phyloP scores from a whole-genome alignment of 2,797 vertebrate genomes.

The Pipistrellus nathusii region DNA sequence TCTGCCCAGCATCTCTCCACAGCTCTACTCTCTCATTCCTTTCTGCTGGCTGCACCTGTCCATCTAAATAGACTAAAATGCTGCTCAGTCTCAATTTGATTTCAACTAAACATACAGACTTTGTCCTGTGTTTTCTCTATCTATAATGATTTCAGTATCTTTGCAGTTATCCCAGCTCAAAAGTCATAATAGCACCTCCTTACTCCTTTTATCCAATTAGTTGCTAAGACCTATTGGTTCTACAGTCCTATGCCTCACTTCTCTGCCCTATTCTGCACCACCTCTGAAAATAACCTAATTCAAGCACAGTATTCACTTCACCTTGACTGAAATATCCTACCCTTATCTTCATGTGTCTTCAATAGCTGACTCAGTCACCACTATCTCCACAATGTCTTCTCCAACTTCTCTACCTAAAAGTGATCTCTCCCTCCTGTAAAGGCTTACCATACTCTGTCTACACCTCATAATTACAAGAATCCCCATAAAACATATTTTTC shows the following conservation, averaged over 20 bases:
- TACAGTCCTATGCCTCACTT: not conserved
- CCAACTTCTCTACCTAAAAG: not conserved
- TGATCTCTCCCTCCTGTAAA: not conserved
- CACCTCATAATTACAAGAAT: not conserved
- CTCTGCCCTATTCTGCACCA: not conserved
- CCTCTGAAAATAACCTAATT: not conserved
- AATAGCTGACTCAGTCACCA: not conserved
- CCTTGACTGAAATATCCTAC: not conserved
- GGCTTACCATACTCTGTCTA: not conserved
- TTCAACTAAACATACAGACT: not conserved
- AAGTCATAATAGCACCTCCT: not conserved
- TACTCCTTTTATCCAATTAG: not conserved
- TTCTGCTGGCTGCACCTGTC: not conserved
- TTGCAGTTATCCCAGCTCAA: not conserved
- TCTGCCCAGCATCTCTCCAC: not conserved
- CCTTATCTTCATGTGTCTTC: not conserved
- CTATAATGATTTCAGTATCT: not conserved
- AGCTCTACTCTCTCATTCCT: not conserved
- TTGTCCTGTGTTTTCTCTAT: not conserved
- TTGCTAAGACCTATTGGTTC: conserved; percentile 12
- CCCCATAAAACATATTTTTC: not conserved
- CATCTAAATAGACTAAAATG: not conserved
- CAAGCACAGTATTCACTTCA: not conserved
- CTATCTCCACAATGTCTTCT: not conserved
- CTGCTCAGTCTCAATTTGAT: not conserved